Evolutionary conservation across 2,113 vertebrate species (phyloP).

Genomic region (Bucco capensis): DNA sequence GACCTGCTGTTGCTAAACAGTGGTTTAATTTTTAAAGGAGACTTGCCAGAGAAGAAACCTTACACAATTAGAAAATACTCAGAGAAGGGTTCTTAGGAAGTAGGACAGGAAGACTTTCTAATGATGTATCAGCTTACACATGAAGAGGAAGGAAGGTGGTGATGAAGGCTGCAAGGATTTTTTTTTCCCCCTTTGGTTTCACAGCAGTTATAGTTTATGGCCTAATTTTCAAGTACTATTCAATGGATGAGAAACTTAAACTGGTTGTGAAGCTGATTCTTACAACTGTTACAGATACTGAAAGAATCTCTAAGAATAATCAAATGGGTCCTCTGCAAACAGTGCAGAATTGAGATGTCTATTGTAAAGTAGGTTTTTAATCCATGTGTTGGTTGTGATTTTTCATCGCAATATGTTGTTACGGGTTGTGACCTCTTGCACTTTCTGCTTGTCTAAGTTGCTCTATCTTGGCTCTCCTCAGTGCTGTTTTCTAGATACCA

Average conservation of each 20-base stretch:
- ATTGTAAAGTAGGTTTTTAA: background rate
- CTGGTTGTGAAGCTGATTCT: background rate
- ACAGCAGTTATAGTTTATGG: background rate
- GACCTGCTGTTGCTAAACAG: constrained; percentile 3
- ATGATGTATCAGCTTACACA: background rate
- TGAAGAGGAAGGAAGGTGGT: background rate
- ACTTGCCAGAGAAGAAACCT: background rate
- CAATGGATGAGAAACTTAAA: background rate
- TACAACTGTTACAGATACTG: background rate
- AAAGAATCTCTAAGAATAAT: background rate
- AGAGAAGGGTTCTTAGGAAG: background rate
- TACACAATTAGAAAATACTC: background rate
- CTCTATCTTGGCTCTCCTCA: background rate
- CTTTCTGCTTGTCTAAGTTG: background rate
- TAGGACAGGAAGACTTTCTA: background rate
- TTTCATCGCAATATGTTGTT: background rate
- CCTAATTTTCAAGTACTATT: background rate
- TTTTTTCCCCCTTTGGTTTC: background rate
- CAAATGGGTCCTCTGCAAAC: background rate
- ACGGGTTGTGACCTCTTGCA: background rate
- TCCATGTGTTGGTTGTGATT: background rate
- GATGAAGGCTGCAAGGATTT: background rate
- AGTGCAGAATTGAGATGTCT: background rate
- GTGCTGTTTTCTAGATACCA: background rate
- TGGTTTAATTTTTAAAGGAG: constrained; percentile 11